A percentile compares a stretch with the other conserved stretches of the same genome.
Evolutionary conservation across 2,797 vertebrate genomes (phyloP).

Genomic region (Gallinago solitaria): DNA sequence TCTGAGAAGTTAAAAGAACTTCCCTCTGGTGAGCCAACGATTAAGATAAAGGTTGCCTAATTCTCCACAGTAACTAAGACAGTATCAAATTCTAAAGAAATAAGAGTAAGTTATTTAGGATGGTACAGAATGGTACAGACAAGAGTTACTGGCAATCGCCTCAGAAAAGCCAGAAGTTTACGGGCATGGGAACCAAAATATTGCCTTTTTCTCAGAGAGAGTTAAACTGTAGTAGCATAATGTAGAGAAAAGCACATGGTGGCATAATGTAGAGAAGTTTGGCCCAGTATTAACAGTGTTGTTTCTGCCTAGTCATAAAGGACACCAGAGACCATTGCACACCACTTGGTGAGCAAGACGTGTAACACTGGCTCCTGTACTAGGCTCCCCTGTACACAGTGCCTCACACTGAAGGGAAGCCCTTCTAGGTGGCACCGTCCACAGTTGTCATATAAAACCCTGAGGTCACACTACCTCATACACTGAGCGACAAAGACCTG

Average conservation of each 20-base stretch:
- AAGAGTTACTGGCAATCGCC: neutral
- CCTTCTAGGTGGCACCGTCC: neutral
- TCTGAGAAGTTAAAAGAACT: neutral
- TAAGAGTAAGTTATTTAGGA: neutral
- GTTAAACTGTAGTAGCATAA: neutral
- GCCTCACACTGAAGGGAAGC: neutral
- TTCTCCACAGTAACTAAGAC: neutral
- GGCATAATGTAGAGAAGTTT: neutral
- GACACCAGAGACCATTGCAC: neutral
- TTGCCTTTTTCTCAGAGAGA: neutral
- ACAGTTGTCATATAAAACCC: neutral
- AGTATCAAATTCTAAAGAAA: neutral
- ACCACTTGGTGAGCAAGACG: neutral
- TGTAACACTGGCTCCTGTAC: neutral
- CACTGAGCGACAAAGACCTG: neutral
- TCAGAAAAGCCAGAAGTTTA: neutral
- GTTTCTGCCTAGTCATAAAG: neutral
- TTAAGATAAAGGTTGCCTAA: neutral
- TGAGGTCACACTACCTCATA: neutral
- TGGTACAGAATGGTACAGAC: neutral
- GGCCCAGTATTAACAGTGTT: neutral
- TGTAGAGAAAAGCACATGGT: neutral
- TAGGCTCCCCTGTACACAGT: neutral
- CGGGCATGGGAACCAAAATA: neutral
- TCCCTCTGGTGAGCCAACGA: neutral